A percentile compares a stretch with the other conserved stretches of the same genome.
Conservation (phyloP, 2,113 vertebrate species). For the Nannospalax galili region DNA sequence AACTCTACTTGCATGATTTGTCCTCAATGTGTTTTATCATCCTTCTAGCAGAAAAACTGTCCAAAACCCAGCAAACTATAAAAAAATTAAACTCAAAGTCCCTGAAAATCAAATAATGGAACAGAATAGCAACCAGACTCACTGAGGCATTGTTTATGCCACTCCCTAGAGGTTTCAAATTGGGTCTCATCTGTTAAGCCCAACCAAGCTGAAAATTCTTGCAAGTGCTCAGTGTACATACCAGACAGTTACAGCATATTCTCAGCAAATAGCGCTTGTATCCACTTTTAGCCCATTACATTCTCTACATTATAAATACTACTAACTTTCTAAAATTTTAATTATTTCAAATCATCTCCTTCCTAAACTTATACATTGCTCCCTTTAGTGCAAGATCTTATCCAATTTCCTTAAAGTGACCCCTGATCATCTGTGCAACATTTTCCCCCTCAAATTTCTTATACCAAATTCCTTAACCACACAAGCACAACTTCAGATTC, state of each 20-base stretch:
- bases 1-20: not conserved
- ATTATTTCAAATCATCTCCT: not conserved
- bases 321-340: not conserved
- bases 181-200: not conserved
- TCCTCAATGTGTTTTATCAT: conserved; percentile 8
- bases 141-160: not conserved
- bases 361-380: not conserved
- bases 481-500: not conserved
- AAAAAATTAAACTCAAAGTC: not conserved
- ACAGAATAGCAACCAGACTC: conserved; percentile 23
- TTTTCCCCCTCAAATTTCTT: not conserved
- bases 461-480: not conserved
- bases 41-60: not conserved
- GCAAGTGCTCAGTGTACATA: not conserved
- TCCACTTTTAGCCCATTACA: not conserved
- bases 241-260: not conserved
- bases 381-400: not conserved
- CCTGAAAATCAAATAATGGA: conserved; percentile 31
- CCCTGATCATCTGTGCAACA: not conserved
- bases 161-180: not conserved
- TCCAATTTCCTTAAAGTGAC: not conserved
- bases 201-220: conserved; percentile 33
- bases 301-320: not conserved
- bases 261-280: not conserved
- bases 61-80: not conserved